Conservation (phyloP, 2,113 vertebrate genomes). For the Heterotis niloticus region DNA sequence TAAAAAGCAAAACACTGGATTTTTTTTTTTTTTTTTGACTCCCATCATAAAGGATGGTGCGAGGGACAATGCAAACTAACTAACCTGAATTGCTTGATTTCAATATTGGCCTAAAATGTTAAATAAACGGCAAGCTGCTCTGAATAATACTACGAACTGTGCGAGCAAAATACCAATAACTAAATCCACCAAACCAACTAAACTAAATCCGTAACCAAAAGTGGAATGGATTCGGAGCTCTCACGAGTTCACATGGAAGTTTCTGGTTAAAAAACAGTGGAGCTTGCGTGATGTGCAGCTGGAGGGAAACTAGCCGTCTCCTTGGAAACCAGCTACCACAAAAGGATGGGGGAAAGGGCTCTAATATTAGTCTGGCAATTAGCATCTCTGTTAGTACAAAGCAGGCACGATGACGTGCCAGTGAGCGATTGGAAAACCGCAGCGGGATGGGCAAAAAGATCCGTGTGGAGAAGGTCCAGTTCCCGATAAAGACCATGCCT, state of each 20-base stretch:
- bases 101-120: too few relatives aligned
- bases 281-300: not conserved
- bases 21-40: too few relatives aligned
- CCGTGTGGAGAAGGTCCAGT: slow-evolving; percentile 25
- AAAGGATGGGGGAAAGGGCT: slow-evolving; percentile 15
- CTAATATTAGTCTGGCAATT: slow-evolving; percentile 45
- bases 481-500: slow-evolving; percentile 35
- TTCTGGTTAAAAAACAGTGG: not conserved
- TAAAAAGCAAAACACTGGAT: too few relatives aligned
- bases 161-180: too few relatives aligned
- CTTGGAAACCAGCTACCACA: slow-evolving; percentile 49
- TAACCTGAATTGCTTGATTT: too few relatives aligned
- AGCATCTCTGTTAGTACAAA: slow-evolving; percentile 31
- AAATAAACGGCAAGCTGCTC: too few relatives aligned
- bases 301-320: slow-evolving; percentile 20
- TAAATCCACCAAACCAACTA: too few relatives aligned
- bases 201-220: too few relatives aligned
- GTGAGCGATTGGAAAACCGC: not conserved
- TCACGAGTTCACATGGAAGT: slow-evolving; percentile 2
- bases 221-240: not conserved
- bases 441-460: not conserved
- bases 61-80: too few relatives aligned
- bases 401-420: not conserved
- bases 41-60: too few relatives aligned
- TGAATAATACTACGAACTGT: too few relatives aligned